Evolutionary conservation across 2,888 invertebrate species (phyloP).

Genomic region (Ormyrus thymus): DNA sequence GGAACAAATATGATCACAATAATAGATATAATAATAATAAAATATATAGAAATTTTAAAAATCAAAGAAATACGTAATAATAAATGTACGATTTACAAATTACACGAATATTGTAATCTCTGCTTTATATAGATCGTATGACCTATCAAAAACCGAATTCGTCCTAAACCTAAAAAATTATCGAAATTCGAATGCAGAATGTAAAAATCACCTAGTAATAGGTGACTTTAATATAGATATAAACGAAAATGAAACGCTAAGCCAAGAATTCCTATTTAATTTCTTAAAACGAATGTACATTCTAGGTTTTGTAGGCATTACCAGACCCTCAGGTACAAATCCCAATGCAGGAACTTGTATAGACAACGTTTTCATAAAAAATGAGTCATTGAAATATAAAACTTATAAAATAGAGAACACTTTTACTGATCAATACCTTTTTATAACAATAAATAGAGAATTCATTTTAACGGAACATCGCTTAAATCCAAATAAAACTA

Average conservation of each 20-base stretch:
- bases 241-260: not conserved
- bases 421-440: not conserved
- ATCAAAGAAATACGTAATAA: no score
- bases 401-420: not conserved
- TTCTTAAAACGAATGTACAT: not conserved
- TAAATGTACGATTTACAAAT: no score
- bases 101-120: no score
- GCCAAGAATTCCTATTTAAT: slow-evolving; percentile 8
- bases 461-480: not conserved
- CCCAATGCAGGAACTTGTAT: not conserved
- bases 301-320: not conserved
- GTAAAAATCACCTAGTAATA: slow-evolving; percentile 3
- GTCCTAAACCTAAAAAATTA: slow-evolving; percentile 6
- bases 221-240: no score
- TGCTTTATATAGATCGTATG: no score
- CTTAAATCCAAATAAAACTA: not conserved
- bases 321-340: not conserved
- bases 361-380: slow-evolving; percentile 4
- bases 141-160: slow-evolving; percentile 1
- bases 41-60: no score
- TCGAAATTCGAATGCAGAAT: not conserved
- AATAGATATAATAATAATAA: not conserved
- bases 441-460: not conserved
- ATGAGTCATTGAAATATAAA: not conserved
- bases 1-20: not conserved